Base-by-base conservation (phyloP, 2,113 vertebrate species). In the Coptodon bakossiorum region DNA sequence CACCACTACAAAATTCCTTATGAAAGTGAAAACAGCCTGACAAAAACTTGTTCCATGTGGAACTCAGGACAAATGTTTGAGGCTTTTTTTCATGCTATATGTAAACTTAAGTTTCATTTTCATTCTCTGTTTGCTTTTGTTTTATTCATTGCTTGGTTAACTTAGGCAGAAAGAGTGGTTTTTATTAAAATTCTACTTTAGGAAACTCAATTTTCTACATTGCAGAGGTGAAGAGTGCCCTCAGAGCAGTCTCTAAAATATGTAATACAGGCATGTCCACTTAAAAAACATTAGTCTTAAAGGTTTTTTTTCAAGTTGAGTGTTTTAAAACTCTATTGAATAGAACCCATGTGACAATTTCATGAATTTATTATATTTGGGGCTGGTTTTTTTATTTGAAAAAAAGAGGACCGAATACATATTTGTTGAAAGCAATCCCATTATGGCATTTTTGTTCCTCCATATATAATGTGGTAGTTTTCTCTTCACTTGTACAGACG, bases 401-500 rank as follows among this genome's bases (percentile, higher is more conserved):
- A 71, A 54, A 43, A 24, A 43, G 9, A 53, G 13, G 68, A n/a
- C 66, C n/a, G 40, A 17, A 22, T 63, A 66, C 9, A 16, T 24
- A 10, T 27, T 59, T 10, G 5, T 14, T 50, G 71, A 50, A 50
- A 31, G 43, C 16, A 50, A 31, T 78, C 11, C 71, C 9, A 31
- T 50, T 50, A 50, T 31, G 43, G 71, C 16, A 13, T 1, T 52
- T 52, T 52, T 31, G 27, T 34, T 9, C 73, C 14, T 40, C 19
- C 48, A 6, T 50, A 40, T 8, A 6, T 38, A 50, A 36, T 17
- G 56, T 24, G 54, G 6, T 45, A 34, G 80, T 81, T 88, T 88
- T 54, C 79, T 24, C 54, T 5, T 56, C 36, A 5, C 31, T 52
- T 50, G 6, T 68, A 53, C 82, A 87, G 82, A 93, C 89, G 83